Percentiles rank a stretch among this genome's conserved stretches.
Evolutionary conservation across 2,113 vertebrate genomes (phyloP).

Genomic region (Recurvirostra avosetta): DNA sequence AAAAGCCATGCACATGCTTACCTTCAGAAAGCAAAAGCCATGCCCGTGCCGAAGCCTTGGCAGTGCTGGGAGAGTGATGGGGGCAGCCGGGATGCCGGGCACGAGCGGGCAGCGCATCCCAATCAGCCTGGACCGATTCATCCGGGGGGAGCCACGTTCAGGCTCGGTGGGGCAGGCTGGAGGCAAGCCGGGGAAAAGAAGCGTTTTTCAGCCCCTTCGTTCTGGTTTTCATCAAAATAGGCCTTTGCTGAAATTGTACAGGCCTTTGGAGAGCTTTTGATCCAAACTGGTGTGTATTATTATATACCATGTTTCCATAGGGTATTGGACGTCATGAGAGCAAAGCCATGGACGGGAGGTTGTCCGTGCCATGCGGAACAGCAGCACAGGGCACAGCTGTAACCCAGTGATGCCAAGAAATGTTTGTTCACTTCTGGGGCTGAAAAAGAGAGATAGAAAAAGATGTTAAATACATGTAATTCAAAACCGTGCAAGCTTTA

Average conservation of each 20-base stretch:
- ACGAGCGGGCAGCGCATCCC: not conserved
- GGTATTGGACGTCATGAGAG: not conserved
- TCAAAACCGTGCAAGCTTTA: not conserved
- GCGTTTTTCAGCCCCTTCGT: not conserved
- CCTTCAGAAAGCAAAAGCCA: not conserved
- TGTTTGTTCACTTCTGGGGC: not conserved
- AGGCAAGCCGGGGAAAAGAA: not conserved
- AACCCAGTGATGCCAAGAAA: not conserved
- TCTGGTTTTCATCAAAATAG: not conserved
- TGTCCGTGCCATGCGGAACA: not conserved
- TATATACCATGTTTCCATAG: not conserved
- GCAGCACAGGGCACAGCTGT: not conserved
- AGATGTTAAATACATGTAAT: not conserved
- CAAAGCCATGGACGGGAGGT: not conserved
- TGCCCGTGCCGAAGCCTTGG: not conserved
- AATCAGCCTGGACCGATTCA: not conserved
- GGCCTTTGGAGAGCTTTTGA: not conserved
- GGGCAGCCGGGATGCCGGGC: not conserved
- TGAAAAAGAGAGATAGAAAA: rapidly evolving
- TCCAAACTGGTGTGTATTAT: not conserved
- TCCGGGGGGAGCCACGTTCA: rapidly evolving
- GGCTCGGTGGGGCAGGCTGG: not conserved
- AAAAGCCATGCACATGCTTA: rapidly evolving
- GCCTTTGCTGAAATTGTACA: not conserved
- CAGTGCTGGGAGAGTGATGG: not conserved